phyloP scores from a whole-genome alignment of 2,888 invertebrate species.

The Lacanobia wlatinum region DNA sequence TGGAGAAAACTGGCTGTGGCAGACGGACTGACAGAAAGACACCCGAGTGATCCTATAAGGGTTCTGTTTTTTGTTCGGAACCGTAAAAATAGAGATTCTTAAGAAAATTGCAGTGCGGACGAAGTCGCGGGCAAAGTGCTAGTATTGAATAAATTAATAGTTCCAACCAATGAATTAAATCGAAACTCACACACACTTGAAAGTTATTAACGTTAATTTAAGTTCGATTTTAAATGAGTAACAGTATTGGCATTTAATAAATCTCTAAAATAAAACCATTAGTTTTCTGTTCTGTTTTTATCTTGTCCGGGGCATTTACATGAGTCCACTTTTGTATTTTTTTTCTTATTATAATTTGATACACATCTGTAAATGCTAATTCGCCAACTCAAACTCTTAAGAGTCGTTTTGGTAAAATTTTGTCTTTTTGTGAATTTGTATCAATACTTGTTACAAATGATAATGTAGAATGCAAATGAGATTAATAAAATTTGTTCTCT shows the following conservation, averaged over 20 bases:
- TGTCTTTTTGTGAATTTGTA: slow-evolving; percentile 52
- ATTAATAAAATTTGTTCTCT: slow-evolving; percentile 59
- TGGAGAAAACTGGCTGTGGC: too few species aligned
- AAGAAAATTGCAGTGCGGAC: too few species aligned
- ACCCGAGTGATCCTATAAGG: too few species aligned
- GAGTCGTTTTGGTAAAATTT: slow-evolving; percentile 42
- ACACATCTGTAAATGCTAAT: slow-evolving; percentile 62
- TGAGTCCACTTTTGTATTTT: slow-evolving; percentile 30
- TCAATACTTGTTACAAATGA: slow-evolving; percentile 53
- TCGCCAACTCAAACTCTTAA: slow-evolving; percentile 25
- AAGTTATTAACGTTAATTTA: slow-evolving; percentile 8
- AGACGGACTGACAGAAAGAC: too few species aligned
- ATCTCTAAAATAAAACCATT: slow-evolving; percentile 58
- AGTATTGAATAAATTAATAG: neutral
- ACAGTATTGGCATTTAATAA: slow-evolving; percentile 48
- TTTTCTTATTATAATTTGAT: slow-evolving; percentile 49
- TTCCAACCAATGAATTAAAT: neutral
- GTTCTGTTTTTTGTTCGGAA: too few species aligned
- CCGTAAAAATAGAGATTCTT: too few species aligned
- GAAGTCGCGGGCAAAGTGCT: too few species aligned
- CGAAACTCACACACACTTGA: neutral
- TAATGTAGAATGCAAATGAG: slow-evolving; percentile 62
- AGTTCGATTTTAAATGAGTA: slow-evolving; percentile 19
- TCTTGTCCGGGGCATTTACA: slow-evolving; percentile 56
- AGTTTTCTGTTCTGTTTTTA: slow-evolving; percentile 35